Conservation (phyloP, 2,888 invertebrate genomes). For the Pachycephus smyrnensis region DNA sequence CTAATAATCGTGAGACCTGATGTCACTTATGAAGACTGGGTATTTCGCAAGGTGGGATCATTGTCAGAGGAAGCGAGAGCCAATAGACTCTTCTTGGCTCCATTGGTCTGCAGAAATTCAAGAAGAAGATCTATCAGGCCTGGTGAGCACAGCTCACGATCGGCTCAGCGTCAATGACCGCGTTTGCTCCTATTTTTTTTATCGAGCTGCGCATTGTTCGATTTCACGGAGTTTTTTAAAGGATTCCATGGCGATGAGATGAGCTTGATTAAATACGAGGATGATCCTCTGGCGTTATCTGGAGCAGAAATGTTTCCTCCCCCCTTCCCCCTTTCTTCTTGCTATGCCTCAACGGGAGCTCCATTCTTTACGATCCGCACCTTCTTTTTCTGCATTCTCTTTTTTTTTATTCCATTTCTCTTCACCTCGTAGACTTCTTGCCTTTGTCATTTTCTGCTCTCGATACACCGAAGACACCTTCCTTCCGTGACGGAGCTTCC, state of each 20-base stretch:
- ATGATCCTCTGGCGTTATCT: neutral
- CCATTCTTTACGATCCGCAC: neutral
- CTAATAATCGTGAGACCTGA: neutral
- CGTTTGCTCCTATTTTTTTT: constrained; percentile 16
- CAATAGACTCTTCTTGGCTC: neutral
- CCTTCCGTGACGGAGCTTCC: neutral
- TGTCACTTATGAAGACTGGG: neutral
- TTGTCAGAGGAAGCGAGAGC: neutral
- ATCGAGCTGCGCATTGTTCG: constrained; percentile 22
- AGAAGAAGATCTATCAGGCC: neutral
- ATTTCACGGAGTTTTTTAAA: constrained; percentile 28
- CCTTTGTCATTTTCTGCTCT: neutral
- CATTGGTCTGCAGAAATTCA: neutral
- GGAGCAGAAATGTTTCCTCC: neutral
- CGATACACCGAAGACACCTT: neutral
- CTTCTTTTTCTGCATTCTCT: neutral
- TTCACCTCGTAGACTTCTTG: neutral
- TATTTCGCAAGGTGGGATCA: neutral
- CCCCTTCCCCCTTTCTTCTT: neutral
- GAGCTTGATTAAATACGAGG: neutral
- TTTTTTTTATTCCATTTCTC: neutral
- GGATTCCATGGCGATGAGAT: constrained; percentile 15
- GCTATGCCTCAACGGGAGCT: neutral
- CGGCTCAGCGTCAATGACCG: constrained; percentile 16
- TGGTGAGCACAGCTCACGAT: neutral